Evolutionary conservation across 2,888 invertebrate genomes (phyloP).

Genomic region (Adelognathus sp.): DNA sequence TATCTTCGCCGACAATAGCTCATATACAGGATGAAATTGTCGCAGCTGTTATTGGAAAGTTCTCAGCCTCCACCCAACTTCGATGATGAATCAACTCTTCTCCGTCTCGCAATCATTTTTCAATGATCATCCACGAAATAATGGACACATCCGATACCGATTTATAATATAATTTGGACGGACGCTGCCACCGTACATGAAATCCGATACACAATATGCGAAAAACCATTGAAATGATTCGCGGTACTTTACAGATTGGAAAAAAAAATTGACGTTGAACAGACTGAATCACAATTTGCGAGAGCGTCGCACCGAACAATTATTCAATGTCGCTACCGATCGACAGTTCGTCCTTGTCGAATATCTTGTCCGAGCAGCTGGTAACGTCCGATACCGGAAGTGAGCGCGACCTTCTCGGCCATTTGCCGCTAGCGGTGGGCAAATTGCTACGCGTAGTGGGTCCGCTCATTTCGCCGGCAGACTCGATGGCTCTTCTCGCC

Average conservation of each 20-base stretch:
- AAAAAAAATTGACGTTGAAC: background rate
- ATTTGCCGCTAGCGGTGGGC: slow-evolving; percentile 38
- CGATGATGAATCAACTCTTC: background rate
- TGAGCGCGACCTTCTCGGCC: slow-evolving; percentile 60
- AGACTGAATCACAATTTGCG: background rate
- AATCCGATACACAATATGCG: slow-evolving; percentile 2
- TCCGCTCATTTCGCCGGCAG: slow-evolving; percentile 22
- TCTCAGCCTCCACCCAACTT: background rate
- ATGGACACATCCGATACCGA: background rate
- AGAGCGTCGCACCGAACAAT: background rate
- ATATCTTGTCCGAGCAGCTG: slow-evolving; percentile 61
- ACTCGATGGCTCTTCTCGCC: slow-evolving; percentile 42
- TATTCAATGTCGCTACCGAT: slow-evolving; percentile 61
- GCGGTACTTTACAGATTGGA: background rate
- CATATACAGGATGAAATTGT: background rate
- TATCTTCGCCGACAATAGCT: background rate
- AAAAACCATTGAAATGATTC: background rate
- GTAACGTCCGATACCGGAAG: slow-evolving; percentile 60
- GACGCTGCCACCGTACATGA: background rate
- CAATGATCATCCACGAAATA: background rate
- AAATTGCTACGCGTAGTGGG: slow-evolving; percentile 20
- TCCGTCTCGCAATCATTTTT: background rate
- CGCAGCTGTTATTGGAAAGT: background rate
- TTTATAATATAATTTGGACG: slow-evolving; percentile 25
- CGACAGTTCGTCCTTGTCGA: slow-evolving; percentile 46